Percentiles rank a stretch among this genome's conserved stretches.
These are phyloP conservation scores for Nasonia longicornis DNA, from an alignment of 1,140 invertebrate genomes.

Conservation along the genomic window DNA sequence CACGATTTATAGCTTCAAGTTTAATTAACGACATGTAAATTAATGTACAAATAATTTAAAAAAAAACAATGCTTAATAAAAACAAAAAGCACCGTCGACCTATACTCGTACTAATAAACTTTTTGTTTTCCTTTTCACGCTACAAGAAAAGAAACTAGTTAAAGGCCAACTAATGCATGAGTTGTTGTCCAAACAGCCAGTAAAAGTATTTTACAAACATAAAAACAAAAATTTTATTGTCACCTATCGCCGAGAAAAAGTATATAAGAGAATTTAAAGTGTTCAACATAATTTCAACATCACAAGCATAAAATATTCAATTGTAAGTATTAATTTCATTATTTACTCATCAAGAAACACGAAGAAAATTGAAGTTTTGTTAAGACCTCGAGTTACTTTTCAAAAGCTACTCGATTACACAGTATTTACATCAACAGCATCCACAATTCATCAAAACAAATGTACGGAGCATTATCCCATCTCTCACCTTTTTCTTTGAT, in stretches of 20 bases:
- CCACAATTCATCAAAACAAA: slow-evolving; percentile 1
- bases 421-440: slow-evolving; percentile 38
- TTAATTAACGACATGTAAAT: not conserved
- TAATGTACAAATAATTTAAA: not conserved
- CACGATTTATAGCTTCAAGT: not conserved
- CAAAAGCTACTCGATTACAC: not conserved
- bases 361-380: slow-evolving; percentile 10
- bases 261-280: not conserved
- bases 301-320: not conserved
- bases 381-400: not conserved
- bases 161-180: not conserved
- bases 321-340: slow-evolving; percentile 19
- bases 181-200: not conserved
- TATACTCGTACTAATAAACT: not conserved
- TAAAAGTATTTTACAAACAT: slow-evolving; percentile 21
- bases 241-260: not conserved
- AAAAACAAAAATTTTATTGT: slow-evolving; percentile 17
- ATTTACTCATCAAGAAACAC: slow-evolving; percentile 12
- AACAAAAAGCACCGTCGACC: not conserved
- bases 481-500: not conserved
- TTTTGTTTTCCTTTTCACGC: slow-evolving; percentile 3
- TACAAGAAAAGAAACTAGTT: not conserved
- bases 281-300: not conserved
- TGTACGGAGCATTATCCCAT: not conserved
- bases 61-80: slow-evolving; percentile 9